A percentile compares a stretch with the other conserved stretches of the same genome.
Evolutionary conservation across 53 echinoderm and acorn worm genomes (phyloP).

Genomic region (Hippasteria phrygiana): DNA sequence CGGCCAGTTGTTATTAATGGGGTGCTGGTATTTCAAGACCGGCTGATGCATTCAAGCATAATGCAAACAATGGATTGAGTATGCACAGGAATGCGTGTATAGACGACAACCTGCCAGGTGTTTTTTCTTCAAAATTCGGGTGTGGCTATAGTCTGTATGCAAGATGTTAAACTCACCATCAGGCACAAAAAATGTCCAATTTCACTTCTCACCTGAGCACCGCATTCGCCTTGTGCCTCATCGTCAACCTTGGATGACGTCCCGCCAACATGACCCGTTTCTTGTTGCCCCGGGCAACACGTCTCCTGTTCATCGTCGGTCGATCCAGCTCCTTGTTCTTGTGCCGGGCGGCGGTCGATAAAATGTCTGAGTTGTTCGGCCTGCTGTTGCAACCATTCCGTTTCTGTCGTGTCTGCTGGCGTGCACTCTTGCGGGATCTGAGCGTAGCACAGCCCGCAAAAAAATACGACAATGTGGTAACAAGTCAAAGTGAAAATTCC

Average conservation of each 20-base stretch:
- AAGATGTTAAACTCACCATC: no score
- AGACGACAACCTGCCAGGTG: no score
- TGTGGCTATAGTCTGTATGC: no score
- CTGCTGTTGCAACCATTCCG: slow-evolving; percentile 45
- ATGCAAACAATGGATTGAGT: no score
- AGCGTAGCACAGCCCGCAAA: no score
- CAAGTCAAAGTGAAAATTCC: no score
- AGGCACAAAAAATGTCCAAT: neutral
- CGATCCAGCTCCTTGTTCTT: neutral
- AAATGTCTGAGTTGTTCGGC: neutral
- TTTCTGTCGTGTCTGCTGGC: neutral
- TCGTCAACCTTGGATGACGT: neutral
- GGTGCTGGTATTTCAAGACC: no score
- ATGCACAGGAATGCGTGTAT: no score
- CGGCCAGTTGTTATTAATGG: no score
- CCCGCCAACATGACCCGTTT: neutral
- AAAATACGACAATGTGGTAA: no score
- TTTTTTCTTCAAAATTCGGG: no score
- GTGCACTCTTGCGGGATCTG: slow-evolving; percentile 42
- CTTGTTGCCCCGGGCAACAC: neutral
- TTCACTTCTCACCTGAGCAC: neutral
- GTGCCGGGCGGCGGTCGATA: neutral
- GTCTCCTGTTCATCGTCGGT: neutral
- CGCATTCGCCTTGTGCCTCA: neutral
- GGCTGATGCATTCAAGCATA: no score